A percentile compares a stretch with the other conserved stretches of the same genome.
These are phyloP conservation scores for Zosterops pallidus DNA, from an alignment of 2,113 vertebrate genomes.

Conservation along the genomic window DNA sequence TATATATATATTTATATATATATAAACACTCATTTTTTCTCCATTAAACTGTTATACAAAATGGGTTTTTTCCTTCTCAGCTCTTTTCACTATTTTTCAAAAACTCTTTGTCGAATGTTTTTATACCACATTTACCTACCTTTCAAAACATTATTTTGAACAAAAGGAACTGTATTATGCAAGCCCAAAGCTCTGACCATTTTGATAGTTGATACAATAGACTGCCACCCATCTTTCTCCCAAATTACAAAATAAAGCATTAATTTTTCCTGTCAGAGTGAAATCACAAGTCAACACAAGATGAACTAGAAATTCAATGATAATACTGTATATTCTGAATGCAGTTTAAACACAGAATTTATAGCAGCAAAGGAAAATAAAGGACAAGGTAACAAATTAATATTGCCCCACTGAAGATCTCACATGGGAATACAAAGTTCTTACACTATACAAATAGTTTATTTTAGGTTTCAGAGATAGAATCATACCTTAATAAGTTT, in stretches of 20 bases:
- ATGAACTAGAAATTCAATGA: neutral
- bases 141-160: neutral
- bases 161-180: neutral
- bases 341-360: neutral
- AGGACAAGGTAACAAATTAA: neutral
- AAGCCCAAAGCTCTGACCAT: neutral
- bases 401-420: neutral
- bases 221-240: neutral
- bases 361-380: neutral
- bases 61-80: neutral
- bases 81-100: neutral
- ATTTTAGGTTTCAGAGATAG: neutral
- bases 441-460: neutral
- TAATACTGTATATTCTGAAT: neutral
- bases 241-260: neutral
- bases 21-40: neutral
- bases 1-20: no score
- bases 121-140: neutral
- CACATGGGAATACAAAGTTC: neutral
- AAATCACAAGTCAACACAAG: neutral
- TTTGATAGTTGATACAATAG: neutral
- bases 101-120: neutral
- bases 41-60: neutral
- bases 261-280: neutral
- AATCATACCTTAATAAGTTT: neutral